Base-by-base conservation (phyloP, 1,140 invertebrate genomes). In the Ditylenchus dipsaci region DNA sequence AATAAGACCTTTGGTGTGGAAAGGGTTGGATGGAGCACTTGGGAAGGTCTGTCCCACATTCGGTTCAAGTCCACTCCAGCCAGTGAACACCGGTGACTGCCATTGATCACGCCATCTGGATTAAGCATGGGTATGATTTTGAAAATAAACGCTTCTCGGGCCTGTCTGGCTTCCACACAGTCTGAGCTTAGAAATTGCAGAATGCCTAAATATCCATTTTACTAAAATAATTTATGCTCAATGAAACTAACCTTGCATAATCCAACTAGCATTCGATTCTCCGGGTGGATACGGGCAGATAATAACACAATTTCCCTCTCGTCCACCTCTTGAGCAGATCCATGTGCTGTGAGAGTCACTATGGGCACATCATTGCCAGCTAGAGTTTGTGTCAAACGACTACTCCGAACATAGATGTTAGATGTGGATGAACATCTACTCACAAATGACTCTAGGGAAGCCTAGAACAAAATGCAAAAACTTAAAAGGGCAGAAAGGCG, bases 111-210 rank as follows among this genome's bases (percentile, higher is more conserved):
- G 11, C 86, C 86, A 83, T 97, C 94, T 1, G 94, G 93, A 85
- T 97, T 97, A 56, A 96, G 83, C 94, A 97, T 97, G 0, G 94
- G 94, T 56, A 97, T 87, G 58, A 95, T 88, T 84, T 93, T 93
- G 78, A 95, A 91, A 49, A 92, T 87, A 5, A 92, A 88, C 21
- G 53, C 33, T 45, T 81, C 67, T 1, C 82, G 66, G 17, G 77
- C 53, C 43, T 76, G 57, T 17, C 21, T 58, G 1, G 77, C 76
- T 21, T 71, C 33, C 13, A 65, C 53, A 47, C 38, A 13, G 11
- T 49, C 13, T 19, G 68, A 72, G 33, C 66, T 19, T 29, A 74
- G 62, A 63, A 75, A 74, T 45, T 58, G 49, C 15, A 73, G 29
- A 26, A 72, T 13, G 3, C 71, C 68, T 65, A 19, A 53, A 17